phyloP scores from a whole-genome alignment of 1,140 invertebrate genomes.

The Papilio polyxenes region DNA sequence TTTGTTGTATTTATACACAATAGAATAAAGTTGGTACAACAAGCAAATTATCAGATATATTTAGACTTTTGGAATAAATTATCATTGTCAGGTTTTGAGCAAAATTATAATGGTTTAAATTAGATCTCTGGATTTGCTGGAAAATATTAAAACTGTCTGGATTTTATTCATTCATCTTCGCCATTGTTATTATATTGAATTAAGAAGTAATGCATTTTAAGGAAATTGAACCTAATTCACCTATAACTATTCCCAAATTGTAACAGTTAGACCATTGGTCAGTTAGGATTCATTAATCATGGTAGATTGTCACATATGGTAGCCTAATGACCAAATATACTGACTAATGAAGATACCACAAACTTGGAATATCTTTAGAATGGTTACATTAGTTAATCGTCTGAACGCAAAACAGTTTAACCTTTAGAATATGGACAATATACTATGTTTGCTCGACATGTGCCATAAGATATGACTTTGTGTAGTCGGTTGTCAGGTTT shows the following conservation, averaged over 20 bases:
- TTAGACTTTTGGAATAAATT: not conserved
- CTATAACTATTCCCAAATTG: not conserved
- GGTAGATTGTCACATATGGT: not conserved
- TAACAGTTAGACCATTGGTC: not conserved
- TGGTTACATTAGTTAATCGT: not conserved
- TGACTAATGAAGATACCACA: slow-evolving; percentile 16
- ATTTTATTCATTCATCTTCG: no score
- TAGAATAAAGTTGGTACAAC: not conserved
- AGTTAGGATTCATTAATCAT: not conserved
- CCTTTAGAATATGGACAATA: not conserved
- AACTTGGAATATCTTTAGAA: slow-evolving; percentile 12
- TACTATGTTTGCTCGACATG: not conserved
- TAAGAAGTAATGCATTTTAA: not conserved
- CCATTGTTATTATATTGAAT: not conserved
- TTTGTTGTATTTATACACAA: not conserved
- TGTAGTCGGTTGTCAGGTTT: not conserved
- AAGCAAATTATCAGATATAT: not conserved
- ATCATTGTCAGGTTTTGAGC: not conserved
- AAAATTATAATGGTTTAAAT: no score
- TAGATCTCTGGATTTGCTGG: no score
- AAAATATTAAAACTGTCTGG: no score
- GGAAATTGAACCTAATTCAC: not conserved
- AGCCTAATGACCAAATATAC: not conserved
- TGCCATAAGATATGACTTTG: not conserved
- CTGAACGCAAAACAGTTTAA: slow-evolving; percentile 1